Conservation (phyloP, 2,797 vertebrate species). For the Cyprinella venusta region DNA sequence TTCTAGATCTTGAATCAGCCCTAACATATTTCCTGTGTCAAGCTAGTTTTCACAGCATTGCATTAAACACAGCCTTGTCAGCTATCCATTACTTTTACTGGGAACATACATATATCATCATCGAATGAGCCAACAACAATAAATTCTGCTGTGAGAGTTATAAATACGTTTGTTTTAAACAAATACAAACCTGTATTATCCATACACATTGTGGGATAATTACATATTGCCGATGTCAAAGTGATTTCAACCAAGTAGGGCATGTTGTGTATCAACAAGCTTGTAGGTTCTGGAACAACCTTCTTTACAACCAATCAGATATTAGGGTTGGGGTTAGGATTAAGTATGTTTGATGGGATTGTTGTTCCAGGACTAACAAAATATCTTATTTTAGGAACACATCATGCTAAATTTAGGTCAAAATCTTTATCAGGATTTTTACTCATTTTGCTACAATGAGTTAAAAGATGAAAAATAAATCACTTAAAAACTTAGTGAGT, state of each 20-base stretch:
- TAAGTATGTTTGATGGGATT: constrained; percentile 1
- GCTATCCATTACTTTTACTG: background rate
- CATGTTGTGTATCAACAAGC: background rate
- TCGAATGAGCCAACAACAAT: background rate
- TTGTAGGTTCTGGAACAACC: background rate
- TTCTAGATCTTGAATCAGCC: constrained; percentile 15
- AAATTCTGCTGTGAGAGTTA: background rate
- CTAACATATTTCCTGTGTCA: background rate
- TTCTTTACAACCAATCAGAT: background rate
- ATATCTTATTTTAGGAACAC: background rate
- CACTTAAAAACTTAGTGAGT: background rate
- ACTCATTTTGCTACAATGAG: too few relatives aligned
- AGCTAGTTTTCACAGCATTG: background rate
- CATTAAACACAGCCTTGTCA: background rate
- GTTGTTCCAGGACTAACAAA: background rate
- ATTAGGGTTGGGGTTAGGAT: background rate
- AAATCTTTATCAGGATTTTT: too few relatives aligned
- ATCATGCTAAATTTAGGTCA: background rate
- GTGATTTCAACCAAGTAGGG: background rate
- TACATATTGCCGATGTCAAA: background rate
- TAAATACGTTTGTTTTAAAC: background rate
- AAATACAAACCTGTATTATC: background rate
- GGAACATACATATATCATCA: background rate
- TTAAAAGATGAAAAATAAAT: too few relatives aligned
- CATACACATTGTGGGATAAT: background rate